A percentile compares a stretch with the other conserved stretches of the same genome.
Conservation (phyloP, 1,140 invertebrate species). For the Aphelenchoides avenae region DNA sequence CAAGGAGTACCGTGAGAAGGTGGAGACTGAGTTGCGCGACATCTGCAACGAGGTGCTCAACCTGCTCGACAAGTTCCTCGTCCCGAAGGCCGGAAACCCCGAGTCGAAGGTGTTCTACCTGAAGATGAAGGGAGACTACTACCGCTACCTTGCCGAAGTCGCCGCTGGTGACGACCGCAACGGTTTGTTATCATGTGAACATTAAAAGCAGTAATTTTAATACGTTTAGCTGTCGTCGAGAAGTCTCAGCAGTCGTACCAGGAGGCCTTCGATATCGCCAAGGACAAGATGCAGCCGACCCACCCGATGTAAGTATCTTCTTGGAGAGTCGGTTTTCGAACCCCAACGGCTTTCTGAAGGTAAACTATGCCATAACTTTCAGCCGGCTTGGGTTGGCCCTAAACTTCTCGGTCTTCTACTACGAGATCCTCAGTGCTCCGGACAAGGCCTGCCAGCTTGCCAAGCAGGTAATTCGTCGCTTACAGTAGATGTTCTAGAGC, state of each 20-base stretch:
- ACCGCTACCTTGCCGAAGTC: too few species aligned
- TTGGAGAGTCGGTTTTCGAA: slow-evolving; percentile 97
- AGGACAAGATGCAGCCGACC: too few species aligned
- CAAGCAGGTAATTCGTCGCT: slow-evolving; percentile 73
- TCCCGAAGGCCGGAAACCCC: slow-evolving; percentile 90
- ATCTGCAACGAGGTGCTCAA: too few species aligned
- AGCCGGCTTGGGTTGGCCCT: too few species aligned
- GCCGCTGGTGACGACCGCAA: slow-evolving; percentile 88
- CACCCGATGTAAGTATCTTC: slow-evolving; percentile 88
- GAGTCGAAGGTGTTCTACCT: too few species aligned
- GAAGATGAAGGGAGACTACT: too few species aligned
- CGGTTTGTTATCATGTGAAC: slow-evolving; percentile 68
- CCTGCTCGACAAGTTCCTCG: slow-evolving; percentile 91
- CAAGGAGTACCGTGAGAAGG: slow-evolving; percentile 93
- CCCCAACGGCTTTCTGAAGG: too few species aligned
- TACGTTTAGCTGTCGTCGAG: slow-evolving; percentile 78
- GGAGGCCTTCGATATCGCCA: too few species aligned
- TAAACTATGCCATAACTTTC: too few species aligned
- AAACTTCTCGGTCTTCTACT: too few species aligned
- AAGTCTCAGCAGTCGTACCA: slow-evolving; percentile 97
- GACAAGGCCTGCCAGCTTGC: slow-evolving; percentile 96
- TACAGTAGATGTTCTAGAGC: slow-evolving; percentile 5
- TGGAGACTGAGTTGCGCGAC: slow-evolving; percentile 95
- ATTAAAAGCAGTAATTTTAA: background rate
- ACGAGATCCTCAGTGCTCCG: slow-evolving; percentile 96